Base-by-base conservation (phyloP, 2,113 vertebrate genomes). In the Sisor rabdophorus region DNA sequence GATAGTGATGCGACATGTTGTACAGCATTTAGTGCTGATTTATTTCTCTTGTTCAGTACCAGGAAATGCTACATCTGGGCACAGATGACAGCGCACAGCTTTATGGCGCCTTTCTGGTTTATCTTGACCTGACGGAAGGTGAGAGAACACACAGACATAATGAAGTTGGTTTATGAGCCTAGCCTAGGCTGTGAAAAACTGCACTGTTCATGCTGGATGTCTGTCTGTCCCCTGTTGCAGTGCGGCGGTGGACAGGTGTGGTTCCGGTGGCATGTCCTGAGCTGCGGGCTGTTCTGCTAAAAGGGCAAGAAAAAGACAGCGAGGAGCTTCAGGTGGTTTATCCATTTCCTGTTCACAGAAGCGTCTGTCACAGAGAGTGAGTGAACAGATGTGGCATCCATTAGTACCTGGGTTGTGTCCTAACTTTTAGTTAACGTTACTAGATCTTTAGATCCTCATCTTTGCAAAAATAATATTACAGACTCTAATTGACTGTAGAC, bases 41-140 rank as follows among this genome's bases (percentile, higher is more conserved):
- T 47, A 36, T 22, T 0, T 56, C 24, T 36, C 44, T 64, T 79
- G 10, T 75, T 63, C 83, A 99, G 96, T 94, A 94, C 78, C 90
- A 88, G 73, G 89, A 93, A 67, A 93, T 99, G 93, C 92, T 94
- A 91, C 87, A 86, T 15, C 89, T 98, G 44, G 91, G 93, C 58
- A 82, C 93, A 0, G 94, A 81, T 32, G 95, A 99, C 82, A 88
- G 88, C 17, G 83, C 89, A 55, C 94, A 97, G 74, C 84, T 95
- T 1, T 94, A 98, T 13, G 88, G 93, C 60, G 95, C 97, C 0
- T 98, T 99, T 84, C 85, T 99, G 65, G 95, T 94, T 3, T 95
- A 93, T 89, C 90, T 98, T 91, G 95, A 99, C 80, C 93, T 99
- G 17, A 80, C 93, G 47, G 96, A 98, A 86, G 95, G 96, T 98